Percentiles rank a stretch among this genome's conserved stretches.
These are phyloP conservation scores for Callospermophilus lateralis DNA, from an alignment of 2,113 vertebrate genomes.

Conservation along the genomic window DNA sequence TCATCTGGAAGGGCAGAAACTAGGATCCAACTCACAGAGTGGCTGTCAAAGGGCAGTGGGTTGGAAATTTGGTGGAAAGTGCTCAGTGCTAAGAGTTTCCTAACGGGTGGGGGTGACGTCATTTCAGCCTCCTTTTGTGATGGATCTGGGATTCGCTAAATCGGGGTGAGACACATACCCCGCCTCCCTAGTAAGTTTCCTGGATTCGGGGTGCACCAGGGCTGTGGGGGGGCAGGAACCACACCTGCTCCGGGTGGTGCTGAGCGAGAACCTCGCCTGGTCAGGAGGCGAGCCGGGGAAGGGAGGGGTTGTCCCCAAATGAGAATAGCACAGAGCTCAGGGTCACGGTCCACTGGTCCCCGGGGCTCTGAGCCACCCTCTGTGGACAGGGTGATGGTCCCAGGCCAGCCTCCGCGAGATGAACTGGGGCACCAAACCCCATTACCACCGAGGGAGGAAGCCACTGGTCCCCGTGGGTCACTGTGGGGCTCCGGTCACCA, in stretches of 20 bases:
- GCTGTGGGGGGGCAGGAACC: fast-evolving
- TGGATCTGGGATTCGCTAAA: neutral
- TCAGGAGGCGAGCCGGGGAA: fast-evolving
- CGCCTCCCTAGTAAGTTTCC: neutral
- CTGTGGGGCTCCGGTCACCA: no score
- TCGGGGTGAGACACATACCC: no score
- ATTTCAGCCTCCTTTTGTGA: neutral
- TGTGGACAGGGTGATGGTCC: neutral
- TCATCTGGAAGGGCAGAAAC: neutral
- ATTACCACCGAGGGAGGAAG: neutral
- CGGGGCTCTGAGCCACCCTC: neutral
- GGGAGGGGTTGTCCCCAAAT: fast-evolving
- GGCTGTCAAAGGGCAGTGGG: fast-evolving
- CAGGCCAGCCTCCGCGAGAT: neutral
- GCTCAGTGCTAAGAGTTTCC: fast-evolving
- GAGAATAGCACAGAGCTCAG: no score
- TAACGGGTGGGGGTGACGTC: fast-evolving
- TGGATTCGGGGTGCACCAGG: no score
- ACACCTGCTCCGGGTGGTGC: fast-evolving
- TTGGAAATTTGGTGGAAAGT: fast-evolving
- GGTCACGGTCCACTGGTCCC: no score
- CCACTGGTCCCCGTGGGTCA: no score
- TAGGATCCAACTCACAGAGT: no score
- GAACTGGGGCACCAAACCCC: no score
- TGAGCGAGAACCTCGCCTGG: neutral